Percentiles rank a stretch among this genome's conserved stretches.
These are phyloP conservation scores for Cerastis leucographa DNA, from an alignment of 2,888 invertebrate species.

Conservation along the genomic window DNA sequence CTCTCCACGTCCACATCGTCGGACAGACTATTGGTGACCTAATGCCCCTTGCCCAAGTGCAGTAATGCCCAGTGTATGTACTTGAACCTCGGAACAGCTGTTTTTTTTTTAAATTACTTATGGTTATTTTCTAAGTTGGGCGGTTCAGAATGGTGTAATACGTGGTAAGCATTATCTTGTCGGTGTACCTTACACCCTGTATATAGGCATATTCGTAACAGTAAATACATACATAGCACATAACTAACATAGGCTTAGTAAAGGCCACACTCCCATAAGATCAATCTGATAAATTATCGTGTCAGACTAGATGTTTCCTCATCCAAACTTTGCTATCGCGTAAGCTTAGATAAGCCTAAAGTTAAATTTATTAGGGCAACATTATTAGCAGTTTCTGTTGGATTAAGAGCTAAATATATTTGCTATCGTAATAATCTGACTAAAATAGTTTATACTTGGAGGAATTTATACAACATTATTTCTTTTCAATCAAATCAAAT, in stretches of 20 bases:
- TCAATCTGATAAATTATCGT: slow-evolving; percentile 63
- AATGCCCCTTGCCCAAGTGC: no score
- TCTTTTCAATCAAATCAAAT: neutral
- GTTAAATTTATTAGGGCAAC: slow-evolving; percentile 59
- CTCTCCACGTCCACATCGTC: no score
- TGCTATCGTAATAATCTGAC: neutral
- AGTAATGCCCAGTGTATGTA: no score
- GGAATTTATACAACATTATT: neutral
- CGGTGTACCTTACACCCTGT: no score
- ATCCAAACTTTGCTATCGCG: slow-evolving; percentile 53
- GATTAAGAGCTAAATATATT: slow-evolving; percentile 28
- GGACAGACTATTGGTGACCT: no score
- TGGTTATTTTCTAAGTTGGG: no score
- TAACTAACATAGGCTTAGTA: slow-evolving; percentile 25
- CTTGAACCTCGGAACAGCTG: no score
- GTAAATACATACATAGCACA: neutral
- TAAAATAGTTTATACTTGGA: neutral
- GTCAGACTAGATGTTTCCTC: slow-evolving; percentile 46
- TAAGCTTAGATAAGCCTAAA: slow-evolving; percentile 60
- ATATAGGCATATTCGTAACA: no score
- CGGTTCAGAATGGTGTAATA: no score
- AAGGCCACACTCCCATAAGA: slow-evolving; percentile 24
- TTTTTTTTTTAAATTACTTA: no score
- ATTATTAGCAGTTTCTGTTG: slow-evolving; percentile 33
- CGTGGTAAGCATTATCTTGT: no score